Conservation (phyloP, 1,140 invertebrate species). For the Calephelis virginiensis region DNA sequence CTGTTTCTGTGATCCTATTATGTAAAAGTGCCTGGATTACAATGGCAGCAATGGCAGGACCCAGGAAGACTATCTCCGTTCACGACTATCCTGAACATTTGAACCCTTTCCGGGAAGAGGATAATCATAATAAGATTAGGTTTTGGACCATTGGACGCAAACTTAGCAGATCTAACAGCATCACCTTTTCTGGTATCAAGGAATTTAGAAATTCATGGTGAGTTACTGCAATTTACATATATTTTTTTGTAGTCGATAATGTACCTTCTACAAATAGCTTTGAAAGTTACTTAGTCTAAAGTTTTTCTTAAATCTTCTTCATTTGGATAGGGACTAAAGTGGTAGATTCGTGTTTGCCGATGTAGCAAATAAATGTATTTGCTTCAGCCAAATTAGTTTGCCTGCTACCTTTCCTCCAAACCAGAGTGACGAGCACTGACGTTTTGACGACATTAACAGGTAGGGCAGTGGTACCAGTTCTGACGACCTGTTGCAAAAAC, state of each 20-base stretch:
- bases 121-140: constrained; percentile 79
- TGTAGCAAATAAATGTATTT: no score
- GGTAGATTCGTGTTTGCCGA: no score
- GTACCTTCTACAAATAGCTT: no score
- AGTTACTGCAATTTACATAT: constrained; percentile 26
- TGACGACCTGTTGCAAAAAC: no score
- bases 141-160: constrained; percentile 78
- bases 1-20: constrained; percentile 60
- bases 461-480: no score
- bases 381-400: no score
- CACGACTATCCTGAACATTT: constrained; percentile 86
- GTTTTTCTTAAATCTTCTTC: no score
- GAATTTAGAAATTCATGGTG: constrained; percentile 79
- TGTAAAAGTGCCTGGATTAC: constrained; percentile 56
- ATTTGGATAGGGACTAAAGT: no score
- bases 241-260: background rate
- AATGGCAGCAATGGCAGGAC: constrained; percentile 57
- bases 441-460: no score
- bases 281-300: no score
- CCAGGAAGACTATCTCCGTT: constrained; percentile 73
- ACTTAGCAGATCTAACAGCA: constrained; percentile 76
- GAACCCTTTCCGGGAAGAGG: constrained; percentile 85
- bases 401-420: no score
- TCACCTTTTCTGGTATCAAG: constrained; percentile 78
- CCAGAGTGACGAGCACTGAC: no score